A percentile compares a stretch with the other conserved stretches of the same genome.
These are phyloP conservation scores for Tiliqua scincoides DNA, from an alignment of 2,113 vertebrate species.

Conservation along the genomic window DNA sequence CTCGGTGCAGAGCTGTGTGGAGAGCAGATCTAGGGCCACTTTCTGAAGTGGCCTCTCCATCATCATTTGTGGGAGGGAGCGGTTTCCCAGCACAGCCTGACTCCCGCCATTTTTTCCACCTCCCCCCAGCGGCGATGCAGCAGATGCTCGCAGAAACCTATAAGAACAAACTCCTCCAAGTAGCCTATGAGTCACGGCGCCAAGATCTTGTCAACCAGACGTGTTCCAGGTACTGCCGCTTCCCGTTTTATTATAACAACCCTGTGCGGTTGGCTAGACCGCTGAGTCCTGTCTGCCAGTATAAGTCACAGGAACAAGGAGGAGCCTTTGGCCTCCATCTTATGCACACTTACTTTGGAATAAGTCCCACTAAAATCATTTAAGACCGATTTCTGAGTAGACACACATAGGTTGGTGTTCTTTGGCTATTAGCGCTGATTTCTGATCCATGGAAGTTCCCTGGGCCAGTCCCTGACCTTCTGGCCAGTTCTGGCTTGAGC, in stretches of 20 bases:
- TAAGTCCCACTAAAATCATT: too few relatives aligned
- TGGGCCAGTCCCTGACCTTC: not conserved
- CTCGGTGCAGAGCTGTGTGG: not conserved
- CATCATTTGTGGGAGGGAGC: not conserved
- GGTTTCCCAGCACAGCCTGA: not conserved
- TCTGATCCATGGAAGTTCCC: not conserved
- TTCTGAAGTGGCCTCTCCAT: not conserved
- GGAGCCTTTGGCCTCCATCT: not conserved
- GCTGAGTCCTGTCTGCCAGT: not conserved
- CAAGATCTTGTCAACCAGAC: slow-evolving; percentile 86
- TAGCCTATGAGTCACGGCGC: slow-evolving; percentile 83
- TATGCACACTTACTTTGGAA: too few relatives aligned
- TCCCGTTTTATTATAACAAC: not conserved
- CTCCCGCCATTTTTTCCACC: too few relatives aligned
- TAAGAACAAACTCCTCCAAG: slow-evolving; percentile 84
- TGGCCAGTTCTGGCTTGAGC: not conserved
- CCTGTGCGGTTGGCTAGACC: not conserved
- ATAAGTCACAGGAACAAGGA: not conserved
- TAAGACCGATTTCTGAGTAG: too few relatives aligned
- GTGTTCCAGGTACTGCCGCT: slow-evolving; percentile 83
- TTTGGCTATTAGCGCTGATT: not conserved
- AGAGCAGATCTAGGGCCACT: too few relatives aligned
- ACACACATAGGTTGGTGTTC: too few relatives aligned
- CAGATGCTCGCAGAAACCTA: slow-evolving; percentile 90
- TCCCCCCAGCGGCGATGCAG: slow-evolving; percentile 89